phyloP scores from a whole-genome alignment of 2,113 vertebrate genomes.

The Periophthalmodon schlosseri region DNA sequence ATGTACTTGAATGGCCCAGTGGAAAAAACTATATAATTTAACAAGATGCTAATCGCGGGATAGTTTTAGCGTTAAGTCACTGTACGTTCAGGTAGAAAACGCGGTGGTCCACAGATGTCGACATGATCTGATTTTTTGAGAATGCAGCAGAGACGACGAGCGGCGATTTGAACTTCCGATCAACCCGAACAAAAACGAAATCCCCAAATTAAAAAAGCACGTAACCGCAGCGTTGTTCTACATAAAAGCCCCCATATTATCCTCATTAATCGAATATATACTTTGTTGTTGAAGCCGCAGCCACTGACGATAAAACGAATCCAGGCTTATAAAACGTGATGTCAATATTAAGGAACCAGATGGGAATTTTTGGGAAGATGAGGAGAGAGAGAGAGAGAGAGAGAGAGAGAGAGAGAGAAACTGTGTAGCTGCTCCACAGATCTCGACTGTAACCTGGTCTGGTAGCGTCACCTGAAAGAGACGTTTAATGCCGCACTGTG shows the following conservation, averaged over 20 bases:
- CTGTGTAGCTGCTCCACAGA: too few species aligned
- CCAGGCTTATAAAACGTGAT: neutral
- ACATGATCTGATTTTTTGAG: neutral
- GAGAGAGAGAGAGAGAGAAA: neutral
- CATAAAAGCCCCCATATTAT: conserved; percentile 3
- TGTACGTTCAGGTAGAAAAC: conserved; percentile 23
- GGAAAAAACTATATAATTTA: conserved; percentile 83
- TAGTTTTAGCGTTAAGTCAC: conserved; percentile 71
- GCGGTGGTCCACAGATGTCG: conserved; percentile 15
- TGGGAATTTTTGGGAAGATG: neutral
- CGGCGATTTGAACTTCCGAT: neutral
- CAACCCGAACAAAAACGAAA: neutral
- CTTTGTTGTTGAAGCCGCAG: conserved; percentile 4
- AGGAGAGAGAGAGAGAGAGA: neutral
- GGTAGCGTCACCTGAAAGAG: too few species aligned
- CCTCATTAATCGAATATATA: neutral
- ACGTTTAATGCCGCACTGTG: too few species aligned
- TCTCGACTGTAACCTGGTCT: too few species aligned
- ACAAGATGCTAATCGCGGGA: conserved; percentile 73
- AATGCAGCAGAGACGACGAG: neutral
- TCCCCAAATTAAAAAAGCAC: neutral
- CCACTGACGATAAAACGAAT: neutral
- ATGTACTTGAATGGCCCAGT: conserved; percentile 74
- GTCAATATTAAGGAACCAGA: neutral
- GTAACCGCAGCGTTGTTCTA: neutral